Evolutionary conservation across 1,140 invertebrate genomes (phyloP), one percentile per base, ranked within the genome.

Genomic region (Lepidostoma basale): DNA sequence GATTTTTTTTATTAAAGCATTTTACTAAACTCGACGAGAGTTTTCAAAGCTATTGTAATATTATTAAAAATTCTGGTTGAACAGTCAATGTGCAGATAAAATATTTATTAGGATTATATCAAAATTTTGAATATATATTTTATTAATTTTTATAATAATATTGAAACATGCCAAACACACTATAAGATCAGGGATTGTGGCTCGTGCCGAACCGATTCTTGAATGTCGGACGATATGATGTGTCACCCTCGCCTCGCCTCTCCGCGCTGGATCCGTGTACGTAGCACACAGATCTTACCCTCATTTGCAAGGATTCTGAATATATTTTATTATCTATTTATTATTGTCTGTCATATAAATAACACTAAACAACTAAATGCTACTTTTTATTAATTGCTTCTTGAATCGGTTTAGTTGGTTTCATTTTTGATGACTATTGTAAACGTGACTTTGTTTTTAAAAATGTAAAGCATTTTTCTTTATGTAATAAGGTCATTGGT

Each of bases 1-100:
- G 82, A 84, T 84, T 84, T 82, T 83, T 83, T 83, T 81, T 83
- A 82, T 81, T 79, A 79, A 80, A 79, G 67, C 70, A 72, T 72
- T 72, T 72, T 72, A 72, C 66, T 64, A 68, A 72, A 73, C 67
- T 69, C 65, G 44, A 5, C 28, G 33, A n/a, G 71, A 73, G 67
- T 69, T 73, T 73, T 69, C 71, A 73, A 64, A 73, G 67, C 67
- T 69, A 67, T 73, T 68, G 60, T 67, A 62, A 60, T 67, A 73
- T 67, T 72, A 59, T 71, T 47, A 54, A 67, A 68, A 72, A 36
- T 30, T 67, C 30, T 42, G 68, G 44, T 67, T 68, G 70, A 72
- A 72, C 66, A 69, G 62, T 72, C 39, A 23, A 45, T 72, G 67
- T 69, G 67, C 62, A 62, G 71, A 67, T 44, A 58, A 67, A 64